Conservation (phyloP, 1,140 invertebrate genomes). For the Macrosteles quadrilineatus region DNA sequence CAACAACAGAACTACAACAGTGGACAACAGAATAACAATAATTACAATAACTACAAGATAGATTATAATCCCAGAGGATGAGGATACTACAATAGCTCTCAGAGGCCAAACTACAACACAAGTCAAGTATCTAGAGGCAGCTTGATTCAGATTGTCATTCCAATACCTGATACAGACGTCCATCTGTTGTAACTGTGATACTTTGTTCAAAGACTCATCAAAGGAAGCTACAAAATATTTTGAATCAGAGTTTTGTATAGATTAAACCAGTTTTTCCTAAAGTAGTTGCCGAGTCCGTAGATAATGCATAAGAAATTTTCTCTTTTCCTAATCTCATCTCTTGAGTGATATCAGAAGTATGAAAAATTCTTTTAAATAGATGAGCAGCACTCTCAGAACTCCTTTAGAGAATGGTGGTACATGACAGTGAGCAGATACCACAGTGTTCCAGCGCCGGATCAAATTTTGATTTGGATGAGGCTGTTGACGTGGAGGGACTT, state of each 20-base stretch:
- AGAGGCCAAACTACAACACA: too few relatives aligned
- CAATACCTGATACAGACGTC: constrained; percentile 40
- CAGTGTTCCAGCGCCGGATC: neutral
- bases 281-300: neutral
- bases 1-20: too few relatives aligned
- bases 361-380: constrained; percentile 32
- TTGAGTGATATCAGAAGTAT: neutral
- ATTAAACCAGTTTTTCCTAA: constrained; percentile 27
- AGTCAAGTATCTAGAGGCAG: constrained; percentile 33
- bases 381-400: neutral
- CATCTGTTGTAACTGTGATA: constrained; percentile 40
- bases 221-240: constrained; percentile 36
- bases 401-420: constrained; percentile 27
- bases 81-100: too few relatives aligned
- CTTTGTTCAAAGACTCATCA: constrained; percentile 38
- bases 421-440: constrained; percentile 3
- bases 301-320: neutral
- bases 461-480: too few relatives aligned
- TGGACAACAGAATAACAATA: too few relatives aligned
- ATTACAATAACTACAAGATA: too few relatives aligned
- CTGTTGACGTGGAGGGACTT: too few relatives aligned
- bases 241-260: constrained; percentile 29
- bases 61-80: too few relatives aligned
- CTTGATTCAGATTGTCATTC: constrained; percentile 34
- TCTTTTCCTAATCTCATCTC: constrained; percentile 27